phyloP scores from a whole-genome alignment of 2,113 vertebrate species.

The Odontophorus gujanensis region DNA sequence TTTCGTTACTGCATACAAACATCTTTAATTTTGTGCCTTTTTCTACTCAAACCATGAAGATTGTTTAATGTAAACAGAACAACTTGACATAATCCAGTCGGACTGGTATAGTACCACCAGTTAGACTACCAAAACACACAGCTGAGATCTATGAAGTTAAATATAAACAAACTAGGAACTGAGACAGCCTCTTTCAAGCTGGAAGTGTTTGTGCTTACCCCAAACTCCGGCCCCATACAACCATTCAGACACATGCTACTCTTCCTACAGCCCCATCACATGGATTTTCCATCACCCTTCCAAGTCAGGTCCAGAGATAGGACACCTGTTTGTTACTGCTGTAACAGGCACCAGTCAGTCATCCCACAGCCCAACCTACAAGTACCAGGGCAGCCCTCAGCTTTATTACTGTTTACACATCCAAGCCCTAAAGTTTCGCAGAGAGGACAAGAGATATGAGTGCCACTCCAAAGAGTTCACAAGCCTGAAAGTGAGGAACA shows the following conservation, averaged over 20 bases:
- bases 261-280: neutral
- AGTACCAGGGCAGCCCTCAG: neutral
- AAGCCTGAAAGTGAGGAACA: neutral
- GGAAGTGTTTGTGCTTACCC: slow-evolving; percentile 10
- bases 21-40: neutral
- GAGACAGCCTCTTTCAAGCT: slow-evolving; percentile 30
- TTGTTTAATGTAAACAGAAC: slow-evolving; percentile 20
- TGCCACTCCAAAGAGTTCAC: neutral
- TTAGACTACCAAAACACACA: slow-evolving; percentile 37
- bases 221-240: neutral
- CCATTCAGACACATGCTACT: neutral
- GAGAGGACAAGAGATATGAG: neutral
- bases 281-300: neutral
- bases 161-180: slow-evolving; percentile 22
- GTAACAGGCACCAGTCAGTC: neutral
- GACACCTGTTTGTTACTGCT: neutral
- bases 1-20: neutral
- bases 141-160: slow-evolving; percentile 3
- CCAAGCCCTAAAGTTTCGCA: neutral
- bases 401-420: neutral
- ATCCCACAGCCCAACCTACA: neutral
- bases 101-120: slow-evolving; percentile 23
- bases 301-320: neutral
- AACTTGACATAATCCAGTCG: slow-evolving; percentile 19
- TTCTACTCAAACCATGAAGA: neutral